Evolutionary conservation across 2,888 invertebrate species (phyloP), one percentile per base, ranked within the genome.

Genomic region (Apamea crenata): DNA sequence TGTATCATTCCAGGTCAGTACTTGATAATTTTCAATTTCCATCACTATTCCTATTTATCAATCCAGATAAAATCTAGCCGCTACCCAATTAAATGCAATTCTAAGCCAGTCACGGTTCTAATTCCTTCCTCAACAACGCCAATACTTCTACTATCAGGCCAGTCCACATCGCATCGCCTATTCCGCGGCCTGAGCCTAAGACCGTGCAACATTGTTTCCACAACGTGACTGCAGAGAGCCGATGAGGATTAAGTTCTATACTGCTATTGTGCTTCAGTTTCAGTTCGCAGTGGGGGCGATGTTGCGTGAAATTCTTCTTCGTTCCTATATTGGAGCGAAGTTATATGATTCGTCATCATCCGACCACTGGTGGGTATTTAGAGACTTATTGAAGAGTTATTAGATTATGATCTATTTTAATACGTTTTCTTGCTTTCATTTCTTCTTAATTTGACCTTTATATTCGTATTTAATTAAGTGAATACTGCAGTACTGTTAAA

Each of bases 141-240:
- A 78, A 69, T 74, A 72, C 75, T 69, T 73, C 75, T 73, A 18
- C 76, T 78, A 80, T 77, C 67, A 74, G 74, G 63, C 66, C 44
- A 71, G 74, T 70, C 36, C 50, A 53, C 50, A 80, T 80, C 81
- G 72, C 79, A 77, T 70, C 83, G 87, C 84, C 59, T 85, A 78
- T 82, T 85, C 82, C 74, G 63, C 40, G 70, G 85, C 86, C 81
- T 83, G 56, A 80, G 61, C 80, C 75, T 82, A 84, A 88, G 82
- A 80, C 82, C 89, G 85, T 90, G 90, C 91, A 88, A 83, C 85
- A 87, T 86, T 92, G 92, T 93, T 91, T 86, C 87, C 90, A 29
- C 87, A 91, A 91, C 93, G 93, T 93, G 93, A 89, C 92, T 89
- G 87, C 79, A 83, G 86, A 78, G 81, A 77, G 87, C 85, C 88